These are phyloP conservation scores for Aegotheles bennettii DNA, from an alignment of 2,113 vertebrate genomes.

Conservation along the genomic window DNA sequence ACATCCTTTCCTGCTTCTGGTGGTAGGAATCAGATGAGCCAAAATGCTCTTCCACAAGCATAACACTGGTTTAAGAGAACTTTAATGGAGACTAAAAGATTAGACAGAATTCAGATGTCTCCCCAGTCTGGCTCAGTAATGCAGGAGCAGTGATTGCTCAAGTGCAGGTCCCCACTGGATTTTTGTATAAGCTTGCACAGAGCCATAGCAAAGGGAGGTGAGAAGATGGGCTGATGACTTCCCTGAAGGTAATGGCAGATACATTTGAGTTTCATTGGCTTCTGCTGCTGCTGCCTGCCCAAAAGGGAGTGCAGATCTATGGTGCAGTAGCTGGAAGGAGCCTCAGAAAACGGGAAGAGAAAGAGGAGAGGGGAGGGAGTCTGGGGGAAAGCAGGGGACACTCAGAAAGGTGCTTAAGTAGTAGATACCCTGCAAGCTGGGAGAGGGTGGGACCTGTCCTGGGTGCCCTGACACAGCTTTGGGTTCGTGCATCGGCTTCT, in stretches of 20 bases:
- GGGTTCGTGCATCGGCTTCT: background rate
- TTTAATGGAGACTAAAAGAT: background rate
- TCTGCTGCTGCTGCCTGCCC: background rate
- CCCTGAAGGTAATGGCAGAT: background rate
- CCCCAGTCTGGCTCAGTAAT: background rate
- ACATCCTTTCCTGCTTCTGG: background rate
- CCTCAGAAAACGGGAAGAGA: background rate
- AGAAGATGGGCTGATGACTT: background rate
- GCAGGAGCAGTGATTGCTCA: background rate
- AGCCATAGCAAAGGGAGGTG: background rate
- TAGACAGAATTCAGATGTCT: background rate
- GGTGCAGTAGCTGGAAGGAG: background rate
- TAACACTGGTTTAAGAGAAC: rapidly evolving
- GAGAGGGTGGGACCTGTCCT: background rate
- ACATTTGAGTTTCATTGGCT: background rate
- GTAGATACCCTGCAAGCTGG: background rate
- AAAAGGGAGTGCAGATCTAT: background rate
- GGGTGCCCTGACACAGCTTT: background rate
- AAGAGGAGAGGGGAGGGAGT: background rate
- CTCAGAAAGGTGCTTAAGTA: background rate
- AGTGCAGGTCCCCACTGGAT: background rate
- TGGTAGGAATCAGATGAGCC: background rate
- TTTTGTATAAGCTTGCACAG: background rate
- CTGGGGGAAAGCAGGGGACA: background rate
- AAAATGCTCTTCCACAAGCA: background rate